These are phyloP conservation scores for Tuberolachnus salignus DNA, from an alignment of 2,888 invertebrate genomes.

Conservation along the genomic window DNA sequence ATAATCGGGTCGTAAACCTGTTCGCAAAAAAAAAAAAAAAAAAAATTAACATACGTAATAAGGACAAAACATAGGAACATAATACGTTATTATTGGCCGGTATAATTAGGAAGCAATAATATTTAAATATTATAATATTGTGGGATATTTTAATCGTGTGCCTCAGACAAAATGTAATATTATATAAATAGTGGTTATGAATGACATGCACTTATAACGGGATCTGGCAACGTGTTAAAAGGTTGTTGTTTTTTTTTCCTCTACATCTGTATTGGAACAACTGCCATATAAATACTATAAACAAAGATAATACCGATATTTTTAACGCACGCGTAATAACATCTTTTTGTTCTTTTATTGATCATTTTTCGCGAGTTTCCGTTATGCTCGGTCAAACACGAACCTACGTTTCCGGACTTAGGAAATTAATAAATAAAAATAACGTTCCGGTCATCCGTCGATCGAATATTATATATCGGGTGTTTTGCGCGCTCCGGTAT, in stretches of 20 bases:
- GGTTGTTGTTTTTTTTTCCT: neutral
- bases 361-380: too few relatives aligned
- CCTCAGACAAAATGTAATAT: neutral
- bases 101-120: conserved; percentile 6
- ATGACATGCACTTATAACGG: conserved; percentile 29
- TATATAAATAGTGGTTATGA: neutral
- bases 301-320: neutral
- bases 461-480: too few relatives aligned
- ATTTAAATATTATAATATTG: neutral
- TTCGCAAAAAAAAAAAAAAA: neutral
- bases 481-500: too few relatives aligned
- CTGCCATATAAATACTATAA: neutral
- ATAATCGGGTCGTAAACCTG: conserved; percentile 5
- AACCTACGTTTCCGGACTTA: too few relatives aligned
- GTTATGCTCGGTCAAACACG: too few relatives aligned
- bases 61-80: conserved; percentile 14
- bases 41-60: too few relatives aligned
- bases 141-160: conserved; percentile 6
- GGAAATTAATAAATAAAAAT: too few relatives aligned
- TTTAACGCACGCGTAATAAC: too few relatives aligned
- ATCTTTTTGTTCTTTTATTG: too few relatives aligned
- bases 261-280: conserved; percentile 8
- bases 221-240: conserved; percentile 26
- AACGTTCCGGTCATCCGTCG: too few relatives aligned
- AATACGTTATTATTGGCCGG: neutral